Evolutionary conservation across 1,140 invertebrate genomes (phyloP).

Genomic region (Procambarus clarkii): DNA sequence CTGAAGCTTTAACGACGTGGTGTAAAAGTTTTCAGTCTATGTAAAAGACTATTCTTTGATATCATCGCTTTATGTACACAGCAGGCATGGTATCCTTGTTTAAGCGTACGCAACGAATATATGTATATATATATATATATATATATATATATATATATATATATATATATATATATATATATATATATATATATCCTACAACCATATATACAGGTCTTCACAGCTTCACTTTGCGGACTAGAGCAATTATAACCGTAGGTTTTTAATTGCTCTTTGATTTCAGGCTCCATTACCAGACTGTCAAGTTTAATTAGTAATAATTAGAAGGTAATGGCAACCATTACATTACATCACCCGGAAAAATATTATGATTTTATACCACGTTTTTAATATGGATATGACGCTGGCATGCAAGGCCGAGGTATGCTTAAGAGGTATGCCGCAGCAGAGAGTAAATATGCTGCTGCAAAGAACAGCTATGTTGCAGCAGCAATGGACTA

Average conservation of each 20-base stretch:
- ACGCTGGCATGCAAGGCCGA: conserved; percentile 33
- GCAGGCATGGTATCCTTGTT: no score
- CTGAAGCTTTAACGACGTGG: neutral
- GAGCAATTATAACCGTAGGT: neutral
- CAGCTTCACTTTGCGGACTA: neutral
- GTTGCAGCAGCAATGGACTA: neutral
- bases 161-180: no score
- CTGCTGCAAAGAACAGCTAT: neutral
- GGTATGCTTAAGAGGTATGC: neutral
- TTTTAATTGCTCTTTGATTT: conserved; percentile 46
- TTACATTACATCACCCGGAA: conserved; percentile 59
- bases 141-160: no score
- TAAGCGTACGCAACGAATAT: neutral
- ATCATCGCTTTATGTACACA: no score
- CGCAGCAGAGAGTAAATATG: neutral
- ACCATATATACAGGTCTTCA: no score
- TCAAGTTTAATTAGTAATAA: conserved; percentile 62
- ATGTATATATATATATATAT: no score
- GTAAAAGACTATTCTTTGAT: no score
- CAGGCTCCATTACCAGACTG: conserved; percentile 49
- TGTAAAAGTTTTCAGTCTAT: neutral
- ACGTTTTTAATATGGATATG: conserved; percentile 25
- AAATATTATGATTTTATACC: conserved; percentile 50
- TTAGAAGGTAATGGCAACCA: conserved; percentile 54
- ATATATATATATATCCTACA: no score